Evolutionary conservation across 2,113 vertebrate species (phyloP), one percentile per base, ranked within the genome.

Genomic region (Mesoclemmys tuberculata): DNA sequence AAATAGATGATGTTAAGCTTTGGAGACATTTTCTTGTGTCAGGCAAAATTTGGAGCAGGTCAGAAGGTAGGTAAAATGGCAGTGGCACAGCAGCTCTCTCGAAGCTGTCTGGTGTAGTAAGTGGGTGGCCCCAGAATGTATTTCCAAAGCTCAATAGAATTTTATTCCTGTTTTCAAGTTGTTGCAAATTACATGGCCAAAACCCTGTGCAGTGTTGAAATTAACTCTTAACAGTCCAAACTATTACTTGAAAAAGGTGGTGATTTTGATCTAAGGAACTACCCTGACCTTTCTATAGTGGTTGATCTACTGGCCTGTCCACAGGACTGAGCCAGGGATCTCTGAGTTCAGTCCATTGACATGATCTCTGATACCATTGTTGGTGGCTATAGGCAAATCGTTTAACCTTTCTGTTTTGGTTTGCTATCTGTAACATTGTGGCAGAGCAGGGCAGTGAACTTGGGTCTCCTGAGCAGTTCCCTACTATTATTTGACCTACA

Each of bases 211-310:
- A n/a, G 2, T n/a, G 18, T n/a, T 68, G 35, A 68, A 68, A 68
- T 68, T 26, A 75, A 44, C 22, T 44, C 41, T 44, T 75, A 41
- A 41, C 27, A 26, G 41, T 44, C 41, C 71, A 75, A 26, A 26
- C 4, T 41, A 3, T 75, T 75, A 82, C 82, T 94, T 81, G 87
- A 93, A 89, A 80, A 91, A 24, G 85, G 85, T 77, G 87, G 82
- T 96, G 94, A 79, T 58, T 97, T 93, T 95, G 87, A 89, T 95
- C 92, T 94, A 96, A 97, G 87, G 92, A 92, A 96, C 93, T 91
- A 85, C 0, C 0, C 31, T 54, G 82, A 93, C 93, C 68, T 87
- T 95, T 96, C 81, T 68, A 83, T 93, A 79, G 21, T 8, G n/a
- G 35, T n/a, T 68, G 35, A 68, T n/a, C 64, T n/a, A 16, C 31